phyloP scores from a whole-genome alignment of 2,888 invertebrate species.

The Cryptophagus acutangulus region DNA sequence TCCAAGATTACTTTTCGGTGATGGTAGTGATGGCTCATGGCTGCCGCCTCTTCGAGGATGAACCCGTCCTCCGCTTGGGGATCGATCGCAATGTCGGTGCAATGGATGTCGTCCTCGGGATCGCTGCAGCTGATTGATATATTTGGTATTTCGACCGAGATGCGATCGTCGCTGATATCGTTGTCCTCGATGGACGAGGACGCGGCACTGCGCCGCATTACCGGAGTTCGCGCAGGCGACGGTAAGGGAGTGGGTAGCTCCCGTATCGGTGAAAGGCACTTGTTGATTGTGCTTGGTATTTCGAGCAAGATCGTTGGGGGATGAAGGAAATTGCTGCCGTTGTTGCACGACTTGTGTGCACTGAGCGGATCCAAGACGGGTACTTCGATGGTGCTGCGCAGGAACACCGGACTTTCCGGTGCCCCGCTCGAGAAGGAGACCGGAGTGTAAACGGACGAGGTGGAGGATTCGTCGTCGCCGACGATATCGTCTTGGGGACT shows the following conservation, averaged over 20 bases:
- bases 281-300: slow-evolving; percentile 68
- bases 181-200: slow-evolving; percentile 50
- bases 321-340: slow-evolving; percentile 61
- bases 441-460: slow-evolving; percentile 61
- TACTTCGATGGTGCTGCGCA: slow-evolving; percentile 52
- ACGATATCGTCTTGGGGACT: slow-evolving; percentile 69
- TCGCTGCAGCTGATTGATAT: slow-evolving; percentile 44
- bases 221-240: slow-evolving; percentile 66
- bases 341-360: slow-evolving; percentile 56
- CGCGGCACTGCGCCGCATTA: slow-evolving; percentile 50
- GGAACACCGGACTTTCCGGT: slow-evolving; percentile 59
- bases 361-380: slow-evolving; percentile 65
- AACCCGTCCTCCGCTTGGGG: slow-evolving; percentile 47
- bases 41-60: slow-evolving; percentile 46
- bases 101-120: slow-evolving; percentile 38
- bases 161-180: slow-evolving; percentile 50
- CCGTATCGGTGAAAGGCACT: slow-evolving; percentile 74
- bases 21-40: slow-evolving; percentile 39
- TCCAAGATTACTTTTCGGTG: slow-evolving; percentile 30
- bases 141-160: slow-evolving; percentile 48
- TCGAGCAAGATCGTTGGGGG: slow-evolving; percentile 73
- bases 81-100: slow-evolving; percentile 45
- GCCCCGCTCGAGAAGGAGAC: slow-evolving; percentile 56
- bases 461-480: slow-evolving; percentile 66
- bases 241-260: slow-evolving; percentile 73